Base-by-base conservation (phyloP, 2,888 invertebrate species). In the Cerastis leucographa region DNA sequence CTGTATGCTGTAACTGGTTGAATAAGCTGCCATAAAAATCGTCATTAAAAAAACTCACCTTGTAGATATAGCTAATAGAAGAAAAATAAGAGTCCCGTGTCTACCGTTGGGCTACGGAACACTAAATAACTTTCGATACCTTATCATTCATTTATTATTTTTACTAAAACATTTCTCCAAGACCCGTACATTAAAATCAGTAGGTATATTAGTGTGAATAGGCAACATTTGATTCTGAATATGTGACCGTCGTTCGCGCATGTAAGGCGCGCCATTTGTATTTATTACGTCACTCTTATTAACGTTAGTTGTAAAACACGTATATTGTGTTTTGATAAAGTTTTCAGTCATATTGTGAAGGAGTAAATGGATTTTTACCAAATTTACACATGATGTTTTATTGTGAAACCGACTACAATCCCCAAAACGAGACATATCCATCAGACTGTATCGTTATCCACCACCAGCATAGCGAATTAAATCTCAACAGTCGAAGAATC, bases 291-390 rank as follows among this genome's bases (percentile, higher is more conserved):
- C 94, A 93, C 91, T 84, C 93, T 93, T 96, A 95, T 94, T 95
- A 96, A 95, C 92, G 91, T 94, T 95, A 96, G 95, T 94, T 94
- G 89, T 93, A 92, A 94, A 94, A 95, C 95, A 95, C 95, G 94
- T 94, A 91, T 94, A 94, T 94, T 95, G 96, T 96, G 95, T 96
- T 95, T 95, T 94, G 93, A 95, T 96, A 96, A 95, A 94, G 93
- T 94, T 95, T 96, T 95, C 95, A 96, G 96, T 96, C 96, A 96
- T 95, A 88, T 94, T 95, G 95, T 96, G 95, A 94, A 92, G 91
- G 94, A 95, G 93, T 95, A 96, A 96, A 96, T 92, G 93, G 93
- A 93, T 95, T 96, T 95, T 95, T 96, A 96, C 96, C 96, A 96
- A 96, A 95, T 92, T 78, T 78, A 79, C 51, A 76, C 77, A 68